Evolutionary conservation across 2,888 invertebrate species (phyloP).

Genomic region (Agelastica alni): DNA sequence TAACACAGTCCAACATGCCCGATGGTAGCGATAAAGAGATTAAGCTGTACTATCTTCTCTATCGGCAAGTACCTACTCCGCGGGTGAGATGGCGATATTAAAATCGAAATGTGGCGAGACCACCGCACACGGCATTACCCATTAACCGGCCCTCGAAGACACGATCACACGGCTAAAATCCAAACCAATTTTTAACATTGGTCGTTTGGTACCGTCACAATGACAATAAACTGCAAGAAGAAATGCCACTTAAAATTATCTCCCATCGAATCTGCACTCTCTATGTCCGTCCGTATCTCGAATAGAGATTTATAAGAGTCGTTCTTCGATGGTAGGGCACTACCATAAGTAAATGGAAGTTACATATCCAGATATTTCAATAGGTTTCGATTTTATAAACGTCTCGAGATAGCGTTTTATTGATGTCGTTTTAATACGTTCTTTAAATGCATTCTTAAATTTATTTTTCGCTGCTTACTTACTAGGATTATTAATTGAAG

Average conservation of each 20-base stretch:
- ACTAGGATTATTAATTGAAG: too few relatives aligned
- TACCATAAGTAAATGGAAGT: conserved; percentile 10
- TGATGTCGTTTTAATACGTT: conserved; percentile 1
- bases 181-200: conserved; percentile 30
- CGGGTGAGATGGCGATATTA: conserved; percentile 17
- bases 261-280: conserved; percentile 31
- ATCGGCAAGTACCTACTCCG: conserved; percentile 24
- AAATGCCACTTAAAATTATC: conserved; percentile 36
- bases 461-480: too few relatives aligned
- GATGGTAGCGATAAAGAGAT: conserved; percentile 38
- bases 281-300: conserved; percentile 18
- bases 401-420: neutral
- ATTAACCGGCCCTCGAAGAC: conserved; percentile 41
- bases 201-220: conserved; percentile 22
- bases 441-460: too few relatives aligned
- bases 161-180: conserved; percentile 44
- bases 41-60: conserved; percentile 28
- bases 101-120: conserved; percentile 28
- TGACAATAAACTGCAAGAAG: conserved; percentile 35
- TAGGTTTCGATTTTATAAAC: conserved; percentile 16
- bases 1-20: conserved; percentile 30
- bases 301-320: conserved; percentile 20
- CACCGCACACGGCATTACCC: conserved; percentile 47
- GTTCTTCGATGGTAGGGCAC: conserved; percentile 1
- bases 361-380: conserved; percentile 17